Conservation (phyloP, 2,113 vertebrate species). For the Grantiella picta region DNA sequence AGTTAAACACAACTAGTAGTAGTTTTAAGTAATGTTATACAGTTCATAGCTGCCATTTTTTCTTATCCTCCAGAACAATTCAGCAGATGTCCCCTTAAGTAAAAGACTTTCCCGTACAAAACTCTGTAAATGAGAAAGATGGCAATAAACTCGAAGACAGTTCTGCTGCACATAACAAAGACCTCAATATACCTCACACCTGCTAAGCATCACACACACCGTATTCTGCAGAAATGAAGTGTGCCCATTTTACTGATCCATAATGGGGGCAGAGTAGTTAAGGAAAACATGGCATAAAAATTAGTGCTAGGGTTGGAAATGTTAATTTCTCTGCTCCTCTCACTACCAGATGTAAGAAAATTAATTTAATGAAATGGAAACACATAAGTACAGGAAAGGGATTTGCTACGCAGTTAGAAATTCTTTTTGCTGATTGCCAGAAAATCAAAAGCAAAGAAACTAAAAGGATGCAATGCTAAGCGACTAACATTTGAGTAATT, state of each 20-base stretch:
- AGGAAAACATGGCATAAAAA: neutral
- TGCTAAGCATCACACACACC: neutral
- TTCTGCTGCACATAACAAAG: neutral
- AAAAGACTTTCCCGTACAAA: neutral
- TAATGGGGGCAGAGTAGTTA: neutral
- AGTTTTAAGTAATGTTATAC: neutral
- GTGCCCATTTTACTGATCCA: neutral
- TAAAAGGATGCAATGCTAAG: neutral
- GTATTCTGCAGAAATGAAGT: neutral
- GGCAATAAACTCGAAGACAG: neutral
- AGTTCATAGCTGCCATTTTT: neutral
- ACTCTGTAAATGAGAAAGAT: neutral
- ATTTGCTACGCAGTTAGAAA: neutral
- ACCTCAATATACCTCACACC: neutral
- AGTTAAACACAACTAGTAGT: neutral
- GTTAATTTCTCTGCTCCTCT: neutral
- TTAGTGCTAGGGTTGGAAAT: neutral
- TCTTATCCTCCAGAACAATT: neutral
- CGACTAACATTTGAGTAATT: neutral
- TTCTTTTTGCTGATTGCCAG: neutral
- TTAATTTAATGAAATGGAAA: neutral
- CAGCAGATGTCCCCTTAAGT: neutral
- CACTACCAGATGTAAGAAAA: neutral
- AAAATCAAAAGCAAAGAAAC: conserved; percentile 5
- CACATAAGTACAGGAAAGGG: neutral